Base-by-base conservation (phyloP, 53 echinoderm and acorn worm genomes). In the Zoroaster sp. region DNA sequence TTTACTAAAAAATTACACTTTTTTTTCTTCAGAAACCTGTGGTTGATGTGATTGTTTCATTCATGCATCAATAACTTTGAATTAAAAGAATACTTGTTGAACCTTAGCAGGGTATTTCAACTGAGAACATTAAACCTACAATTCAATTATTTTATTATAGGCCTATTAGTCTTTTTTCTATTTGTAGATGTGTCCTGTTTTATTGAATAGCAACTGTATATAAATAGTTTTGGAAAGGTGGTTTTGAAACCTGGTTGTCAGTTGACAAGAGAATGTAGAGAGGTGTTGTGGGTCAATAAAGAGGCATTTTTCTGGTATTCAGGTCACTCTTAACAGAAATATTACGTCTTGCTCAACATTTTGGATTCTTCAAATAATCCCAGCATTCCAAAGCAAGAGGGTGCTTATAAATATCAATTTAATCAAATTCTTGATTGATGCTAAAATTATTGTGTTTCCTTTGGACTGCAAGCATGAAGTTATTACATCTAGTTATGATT, bases 301-400 rank as follows among this genome's bases (percentile, higher is more conserved):
- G 68, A 66, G 32, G 31, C 68, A 81, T 81, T 81, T 55, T 43
- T 42, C 81, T 30, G 81, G 81, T 81, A 81, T 81, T 67, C 25
- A 18, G 81, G 81, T 67, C 81, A 67, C 30, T 9, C 43, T 43
- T 12, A 36, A 43, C 10, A 23, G 67, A 66, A 41, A 81, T 65
- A 81, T n/a, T 36, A 43, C 66, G 42, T 10, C 54, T 42, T 21
- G 66, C 66, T 81, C 81, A 1, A 40, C 45, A 66, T 66, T 20
- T 81, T 41, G 43, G 81, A 81, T 81, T 81, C 43, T 81, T 81
- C 81, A 43, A 81, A 81, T 81, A 40, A 66, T 6, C 67, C 23
- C 12, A 38, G 39, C 81, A 67, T 81, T 66, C 81, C 81, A 41
- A 66, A 81, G 67, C 67, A 43, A 81, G 44, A 42, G 81, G 81